Evolutionary conservation across 1,140 invertebrate species (phyloP).

Genomic region (Apis laboriosa): DNA sequence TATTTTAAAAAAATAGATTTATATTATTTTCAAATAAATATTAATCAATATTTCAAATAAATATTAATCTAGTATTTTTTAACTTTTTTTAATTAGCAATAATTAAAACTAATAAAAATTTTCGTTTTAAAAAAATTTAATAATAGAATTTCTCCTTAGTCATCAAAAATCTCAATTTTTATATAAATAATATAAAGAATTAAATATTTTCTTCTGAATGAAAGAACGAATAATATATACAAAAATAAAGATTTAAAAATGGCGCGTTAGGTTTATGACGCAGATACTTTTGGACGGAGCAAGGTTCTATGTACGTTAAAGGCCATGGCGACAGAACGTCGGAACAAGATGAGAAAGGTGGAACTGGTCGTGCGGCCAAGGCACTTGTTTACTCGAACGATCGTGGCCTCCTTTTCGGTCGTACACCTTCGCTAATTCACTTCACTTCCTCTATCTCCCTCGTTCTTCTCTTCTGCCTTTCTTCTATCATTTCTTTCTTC

Average conservation of each 20-base stretch:
- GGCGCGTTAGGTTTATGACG: background rate
- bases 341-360: constrained; percentile 58
- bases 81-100: no score
- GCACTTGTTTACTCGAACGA: constrained; percentile 72
- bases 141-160: no score
- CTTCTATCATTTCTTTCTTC: constrained; percentile 50
- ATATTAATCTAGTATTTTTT: no score
- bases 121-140: no score
- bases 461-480: constrained; percentile 50
- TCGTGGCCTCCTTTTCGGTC: constrained; percentile 74
- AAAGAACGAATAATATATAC: no score
- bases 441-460: constrained; percentile 67
- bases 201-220: no score
- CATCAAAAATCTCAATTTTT: no score
- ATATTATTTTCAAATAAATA: no score
- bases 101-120: no score
- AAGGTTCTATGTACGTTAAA: constrained; percentile 47
- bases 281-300: constrained; percentile 28
- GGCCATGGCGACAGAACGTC: constrained; percentile 55
- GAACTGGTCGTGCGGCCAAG: constrained; percentile 62
- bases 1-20: no score
- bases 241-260: background rate
- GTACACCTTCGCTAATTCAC: constrained; percentile 75
- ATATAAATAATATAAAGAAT: no score
- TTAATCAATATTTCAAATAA: no score